Base-by-base conservation (phyloP, 2,888 invertebrate species). In the Nomada goodeniana region DNA sequence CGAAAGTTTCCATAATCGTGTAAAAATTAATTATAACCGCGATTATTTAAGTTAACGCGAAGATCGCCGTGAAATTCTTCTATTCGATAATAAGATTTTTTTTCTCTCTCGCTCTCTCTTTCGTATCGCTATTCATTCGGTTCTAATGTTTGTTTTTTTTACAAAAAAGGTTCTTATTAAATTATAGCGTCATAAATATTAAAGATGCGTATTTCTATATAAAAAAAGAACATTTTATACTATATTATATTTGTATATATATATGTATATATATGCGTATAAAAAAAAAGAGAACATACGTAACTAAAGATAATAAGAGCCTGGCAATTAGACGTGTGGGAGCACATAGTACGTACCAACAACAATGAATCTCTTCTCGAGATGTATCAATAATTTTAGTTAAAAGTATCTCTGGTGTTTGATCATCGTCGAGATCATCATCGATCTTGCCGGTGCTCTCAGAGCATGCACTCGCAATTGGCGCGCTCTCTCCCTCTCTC, bases 371-470 rank as follows among this genome's bases (percentile, higher is more conserved):
- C 13, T 29, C 36, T 18, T 60, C 59, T 77, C 59, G 65, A 70
- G 47, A 47, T 47, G 47, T 69, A 20, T 3, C 76, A 70, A 52
- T 50, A 36, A 11, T 15, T 4, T 42, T 47, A 47, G 15, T 47
- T 47, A 10, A 57, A 57, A 57, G 23, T 23, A 70, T 10, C 4
- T 42, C 57, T 26, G 23, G 11, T 47, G 42, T 69, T 44, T 23
- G 26, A 60, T 65, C 50, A 36, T 53, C 36, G 44, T 72, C 61
- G 72, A 72, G 59, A 67, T 13, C n/a, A 50, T 61, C 50, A 29
- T 80, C 60, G 50, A 74, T 87, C 83, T 86, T 88, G 86, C 86
- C 86, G 88, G 42, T 81, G 81, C 73, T 85, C 85, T 74, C 76
- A 36, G 79, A 87, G 80, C 76, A 77, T 87, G 76, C 81, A 79